Conservation (phyloP, 1,140 invertebrate genomes). For the Magallana ariakensis region DNA sequence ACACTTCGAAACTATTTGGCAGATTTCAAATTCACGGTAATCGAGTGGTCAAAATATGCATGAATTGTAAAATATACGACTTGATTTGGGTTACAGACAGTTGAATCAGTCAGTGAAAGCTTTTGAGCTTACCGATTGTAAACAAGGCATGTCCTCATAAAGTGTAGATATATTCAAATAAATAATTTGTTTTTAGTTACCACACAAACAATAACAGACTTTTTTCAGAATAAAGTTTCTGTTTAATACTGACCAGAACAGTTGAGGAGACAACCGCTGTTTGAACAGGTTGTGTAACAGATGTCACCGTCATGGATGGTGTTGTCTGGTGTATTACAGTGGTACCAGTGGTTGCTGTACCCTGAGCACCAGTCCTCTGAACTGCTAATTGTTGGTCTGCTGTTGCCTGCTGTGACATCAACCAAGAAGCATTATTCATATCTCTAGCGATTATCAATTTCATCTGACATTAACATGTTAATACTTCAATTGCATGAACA, state of each 20-base stretch:
- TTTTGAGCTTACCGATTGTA: too few species aligned
- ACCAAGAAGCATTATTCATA: background rate
- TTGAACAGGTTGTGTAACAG: constrained; percentile 66
- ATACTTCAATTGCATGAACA: background rate
- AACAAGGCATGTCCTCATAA: too few species aligned
- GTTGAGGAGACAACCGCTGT: constrained; percentile 66
- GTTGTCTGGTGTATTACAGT: constrained; percentile 59
- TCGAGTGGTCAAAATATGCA: too few species aligned
- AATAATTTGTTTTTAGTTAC: too few species aligned
- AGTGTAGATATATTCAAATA: too few species aligned
- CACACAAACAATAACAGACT: too few species aligned
- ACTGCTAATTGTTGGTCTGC: constrained; percentile 59
- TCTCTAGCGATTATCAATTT: background rate
- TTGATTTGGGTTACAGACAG: too few species aligned
- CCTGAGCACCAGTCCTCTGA: constrained; percentile 56
- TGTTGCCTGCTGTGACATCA: constrained; percentile 53
- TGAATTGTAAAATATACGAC: too few species aligned
- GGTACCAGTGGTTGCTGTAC: constrained; percentile 28
- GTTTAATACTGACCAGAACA: constrained; percentile 68
- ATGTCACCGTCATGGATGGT: constrained; percentile 56
- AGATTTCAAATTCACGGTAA: too few species aligned
- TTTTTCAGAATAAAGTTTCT: too few species aligned
- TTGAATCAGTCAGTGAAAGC: too few species aligned
- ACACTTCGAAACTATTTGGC: too few species aligned
- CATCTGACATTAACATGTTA: background rate